Evolutionary conservation across 1,140 invertebrate genomes (phyloP).

Genomic region (Achatina immaculata): DNA sequence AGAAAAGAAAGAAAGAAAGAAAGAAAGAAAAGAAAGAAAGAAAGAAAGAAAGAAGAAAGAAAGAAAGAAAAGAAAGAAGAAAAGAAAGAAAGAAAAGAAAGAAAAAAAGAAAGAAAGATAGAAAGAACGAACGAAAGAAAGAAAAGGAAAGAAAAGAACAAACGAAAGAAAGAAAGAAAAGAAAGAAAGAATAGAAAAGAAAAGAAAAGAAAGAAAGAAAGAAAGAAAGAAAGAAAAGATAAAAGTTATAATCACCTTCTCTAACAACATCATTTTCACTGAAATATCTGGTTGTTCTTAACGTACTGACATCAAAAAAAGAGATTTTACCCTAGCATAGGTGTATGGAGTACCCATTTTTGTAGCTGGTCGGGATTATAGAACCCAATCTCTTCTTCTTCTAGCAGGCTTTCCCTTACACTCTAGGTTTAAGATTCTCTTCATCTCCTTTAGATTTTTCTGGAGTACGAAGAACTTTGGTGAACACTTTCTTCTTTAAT

Average conservation of each 20-base stretch:
- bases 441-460: no score
- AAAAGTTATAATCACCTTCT: background rate
- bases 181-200: constrained; percentile 15
- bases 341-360: no score
- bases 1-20: background rate
- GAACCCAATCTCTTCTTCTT: no score
- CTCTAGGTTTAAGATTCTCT: no score
- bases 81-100: background rate
- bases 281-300: no score
- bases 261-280: no score
- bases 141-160: constrained; percentile 4
- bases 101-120: background rate
- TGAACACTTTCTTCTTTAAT: no score
- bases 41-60: constrained; percentile 3
- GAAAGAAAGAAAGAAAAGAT: constrained; percentile 17
- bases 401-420: no score
- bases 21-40: background rate
- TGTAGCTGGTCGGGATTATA: no score
- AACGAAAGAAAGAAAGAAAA: background rate
- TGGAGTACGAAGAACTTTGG: no score
- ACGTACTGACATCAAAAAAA: no score
- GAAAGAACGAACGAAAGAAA: background rate
- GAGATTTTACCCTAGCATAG: no score
- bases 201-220: constrained; percentile 15
- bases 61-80: background rate